These are phyloP conservation scores for Onychomys torridus DNA, from an alignment of 2,797 vertebrate genomes.

Conservation along the genomic window DNA sequence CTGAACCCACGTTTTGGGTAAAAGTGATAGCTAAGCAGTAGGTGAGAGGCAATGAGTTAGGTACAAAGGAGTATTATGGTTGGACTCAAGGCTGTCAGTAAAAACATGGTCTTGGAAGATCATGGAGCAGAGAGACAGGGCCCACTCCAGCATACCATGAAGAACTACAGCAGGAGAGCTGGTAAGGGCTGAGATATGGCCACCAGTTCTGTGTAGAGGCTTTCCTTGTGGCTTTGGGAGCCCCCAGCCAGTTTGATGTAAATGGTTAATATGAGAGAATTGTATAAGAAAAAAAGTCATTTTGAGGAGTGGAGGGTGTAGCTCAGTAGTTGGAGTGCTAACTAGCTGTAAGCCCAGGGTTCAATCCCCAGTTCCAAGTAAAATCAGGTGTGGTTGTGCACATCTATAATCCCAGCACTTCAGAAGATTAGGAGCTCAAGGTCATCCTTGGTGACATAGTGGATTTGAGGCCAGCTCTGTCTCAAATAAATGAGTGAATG, in stretches of 20 bases:
- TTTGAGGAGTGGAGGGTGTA: neutral
- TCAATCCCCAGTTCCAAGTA: neutral
- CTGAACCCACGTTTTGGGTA: neutral
- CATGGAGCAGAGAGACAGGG: neutral
- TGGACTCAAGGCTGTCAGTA: neutral
- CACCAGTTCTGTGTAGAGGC: neutral
- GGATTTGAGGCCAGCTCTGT: neutral
- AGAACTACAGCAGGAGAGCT: neutral
- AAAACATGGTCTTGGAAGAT: neutral
- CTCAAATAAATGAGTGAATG: neutral
- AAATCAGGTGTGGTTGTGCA: neutral
- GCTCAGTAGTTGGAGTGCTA: neutral
- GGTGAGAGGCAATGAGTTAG: neutral
- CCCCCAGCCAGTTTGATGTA: neutral
- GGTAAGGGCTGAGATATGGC: neutral
- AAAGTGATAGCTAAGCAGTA: neutral
- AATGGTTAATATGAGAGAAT: neutral
- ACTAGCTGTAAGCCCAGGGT: neutral
- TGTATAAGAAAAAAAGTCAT: neutral
- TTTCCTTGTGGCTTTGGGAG: neutral
- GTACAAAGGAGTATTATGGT: neutral
- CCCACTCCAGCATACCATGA: neutral
- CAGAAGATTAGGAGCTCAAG: neutral
- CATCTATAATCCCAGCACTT: neutral
- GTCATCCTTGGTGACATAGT: neutral